Evolutionary conservation across 2,113 vertebrate genomes (phyloP).

Genomic region (Megaceryle maxima): DNA sequence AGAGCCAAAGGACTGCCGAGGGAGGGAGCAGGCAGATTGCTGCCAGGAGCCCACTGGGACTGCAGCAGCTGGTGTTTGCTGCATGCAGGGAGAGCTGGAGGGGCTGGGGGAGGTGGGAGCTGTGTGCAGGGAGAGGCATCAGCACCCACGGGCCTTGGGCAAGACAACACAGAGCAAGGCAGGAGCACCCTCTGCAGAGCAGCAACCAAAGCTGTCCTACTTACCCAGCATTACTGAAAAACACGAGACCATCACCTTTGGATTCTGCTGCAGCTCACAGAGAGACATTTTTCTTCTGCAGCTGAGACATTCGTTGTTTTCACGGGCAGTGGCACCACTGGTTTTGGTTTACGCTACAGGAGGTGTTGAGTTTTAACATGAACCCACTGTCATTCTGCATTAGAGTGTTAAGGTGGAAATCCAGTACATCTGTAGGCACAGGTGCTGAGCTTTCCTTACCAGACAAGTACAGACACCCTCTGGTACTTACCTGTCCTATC

Average conservation of each 20-base stretch:
- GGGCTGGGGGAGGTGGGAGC: not conserved
- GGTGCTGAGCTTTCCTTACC: not conserved
- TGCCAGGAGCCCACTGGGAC: not conserved
- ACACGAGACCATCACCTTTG: accelerated
- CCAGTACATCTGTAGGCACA: not conserved
- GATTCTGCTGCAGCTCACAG: accelerated
- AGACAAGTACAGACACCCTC: not conserved
- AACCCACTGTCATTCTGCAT: not conserved
- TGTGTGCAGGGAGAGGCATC: not conserved
- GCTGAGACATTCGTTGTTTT: not conserved
- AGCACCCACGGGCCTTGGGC: too few relatives aligned
- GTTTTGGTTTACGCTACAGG: not conserved
- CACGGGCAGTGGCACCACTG: accelerated
- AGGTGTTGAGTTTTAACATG: not conserved
- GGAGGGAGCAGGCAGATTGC: not conserved
- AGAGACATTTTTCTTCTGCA: not conserved
- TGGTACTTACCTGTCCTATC: not conserved
- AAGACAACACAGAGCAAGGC: not conserved
- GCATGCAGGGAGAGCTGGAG: not conserved
- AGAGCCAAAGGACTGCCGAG: not conserved
- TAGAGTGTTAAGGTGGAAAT: not conserved
- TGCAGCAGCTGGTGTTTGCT: not conserved
- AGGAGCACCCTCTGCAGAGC: not conserved
- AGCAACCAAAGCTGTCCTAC: accelerated
- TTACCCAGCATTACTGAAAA: not conserved